A percentile compares a stretch with the other conserved stretches of the same genome.
phyloP scores from a whole-genome alignment of 1,140 invertebrate species.

The Trachymyrmex cornetzi region DNA sequence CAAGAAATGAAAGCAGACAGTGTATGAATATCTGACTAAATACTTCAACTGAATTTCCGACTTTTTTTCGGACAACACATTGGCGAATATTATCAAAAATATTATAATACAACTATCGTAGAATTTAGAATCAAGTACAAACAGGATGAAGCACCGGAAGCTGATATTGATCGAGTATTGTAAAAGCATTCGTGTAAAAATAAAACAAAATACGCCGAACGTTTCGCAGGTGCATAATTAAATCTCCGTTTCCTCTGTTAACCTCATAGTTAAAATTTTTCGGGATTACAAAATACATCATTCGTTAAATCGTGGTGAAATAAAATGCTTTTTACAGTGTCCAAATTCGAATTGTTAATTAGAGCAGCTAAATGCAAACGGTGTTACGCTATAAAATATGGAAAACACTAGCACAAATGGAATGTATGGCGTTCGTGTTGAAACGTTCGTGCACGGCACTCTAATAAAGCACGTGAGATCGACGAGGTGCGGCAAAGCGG shows the following conservation, averaged over 20 bases:
- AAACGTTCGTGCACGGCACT: conserved; percentile 29
- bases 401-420: background rate
- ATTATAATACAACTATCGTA: background rate
- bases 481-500: conserved; percentile 54
- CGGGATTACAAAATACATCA: background rate
- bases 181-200: background rate
- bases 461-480: conserved; percentile 59
- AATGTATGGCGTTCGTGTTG: conserved; percentile 36
- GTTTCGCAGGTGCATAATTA: background rate
- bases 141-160: background rate
- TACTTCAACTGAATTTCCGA: background rate
- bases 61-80: background rate
- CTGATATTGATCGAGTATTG: background rate
- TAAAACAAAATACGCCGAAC: background rate
- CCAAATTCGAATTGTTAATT: conserved; percentile 29
- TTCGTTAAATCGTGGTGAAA: background rate
- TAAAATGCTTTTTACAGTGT: background rate
- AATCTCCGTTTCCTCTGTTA: background rate
- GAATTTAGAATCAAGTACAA: background rate
- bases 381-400: conserved; percentile 27
- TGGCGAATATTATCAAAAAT: background rate
- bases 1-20: conserved; percentile 15
- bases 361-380: background rate
- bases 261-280: background rate
- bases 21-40: conserved; percentile 44